phyloP scores from a whole-genome alignment of 1,140 invertebrate species.

The Drosophila insularis region DNA sequence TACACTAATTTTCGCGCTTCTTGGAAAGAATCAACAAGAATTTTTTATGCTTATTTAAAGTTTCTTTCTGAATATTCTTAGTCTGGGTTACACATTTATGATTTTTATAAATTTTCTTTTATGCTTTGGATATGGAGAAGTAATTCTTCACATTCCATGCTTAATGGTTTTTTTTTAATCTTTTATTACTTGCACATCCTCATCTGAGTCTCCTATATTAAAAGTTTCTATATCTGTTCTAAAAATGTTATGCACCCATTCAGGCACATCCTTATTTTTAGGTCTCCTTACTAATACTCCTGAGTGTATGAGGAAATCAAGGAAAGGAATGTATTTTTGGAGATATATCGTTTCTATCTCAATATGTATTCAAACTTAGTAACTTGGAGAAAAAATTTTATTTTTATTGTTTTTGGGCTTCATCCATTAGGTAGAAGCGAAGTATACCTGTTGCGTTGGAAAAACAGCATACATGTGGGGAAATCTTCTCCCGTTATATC shows the following conservation, averaged over 20 bases:
- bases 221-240: not conserved
- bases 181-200: not conserved
- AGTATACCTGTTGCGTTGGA: too few relatives aligned
- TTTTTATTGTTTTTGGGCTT: too few relatives aligned
- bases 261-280: not conserved
- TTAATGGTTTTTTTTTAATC: not conserved
- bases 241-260: not conserved
- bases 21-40: conserved; percentile 9
- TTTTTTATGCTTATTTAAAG: conserved; percentile 4
- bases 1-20: conserved; percentile 10
- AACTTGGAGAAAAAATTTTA: too few relatives aligned
- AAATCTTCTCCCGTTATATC: too few relatives aligned
- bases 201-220: not conserved
- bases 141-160: not conserved
- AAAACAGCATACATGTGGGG: too few relatives aligned
- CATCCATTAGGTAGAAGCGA: too few relatives aligned
- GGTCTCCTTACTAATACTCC: too few relatives aligned
- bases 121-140: not conserved
- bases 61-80: conserved; percentile 1
- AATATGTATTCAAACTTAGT: too few relatives aligned
- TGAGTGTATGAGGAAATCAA: too few relatives aligned
- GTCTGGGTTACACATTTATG: not conserved
- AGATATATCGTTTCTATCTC: too few relatives aligned
- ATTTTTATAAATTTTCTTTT: not conserved
- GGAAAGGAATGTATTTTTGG: too few relatives aligned